Evolutionary conservation across 2,797 vertebrate genomes (phyloP), one percentile per base, ranked within the genome.

Genomic region (Carduelis carduelis): DNA sequence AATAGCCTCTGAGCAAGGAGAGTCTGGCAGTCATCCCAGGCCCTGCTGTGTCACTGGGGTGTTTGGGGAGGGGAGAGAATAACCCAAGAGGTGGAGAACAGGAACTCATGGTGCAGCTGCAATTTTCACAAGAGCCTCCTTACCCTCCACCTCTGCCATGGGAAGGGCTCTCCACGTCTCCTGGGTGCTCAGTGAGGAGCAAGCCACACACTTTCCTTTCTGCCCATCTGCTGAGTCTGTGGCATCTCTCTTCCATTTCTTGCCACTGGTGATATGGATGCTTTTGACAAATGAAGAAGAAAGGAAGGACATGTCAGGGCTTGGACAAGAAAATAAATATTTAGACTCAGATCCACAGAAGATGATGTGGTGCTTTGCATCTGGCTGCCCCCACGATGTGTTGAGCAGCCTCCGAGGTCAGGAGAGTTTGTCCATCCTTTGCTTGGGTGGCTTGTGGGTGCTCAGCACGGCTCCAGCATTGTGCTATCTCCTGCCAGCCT

Each of bases 161-260:
- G 20, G 43, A 64, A 83, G 41, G 57, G 50, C 32, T 59, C 50
- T 69, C 18, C 44, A 15, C 0, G 0, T 18, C 55, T 65, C 6
- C 0, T 28, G 1, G 1, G 14, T 41, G 37, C 44, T 74, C 41
- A 71, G 3, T 0, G 1, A 68, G 14, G 24, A 71, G 59, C 41
- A 71, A 93, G 59, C 46, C 16, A 3, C 23, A 5, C 23, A 5
- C 49, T 60, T 44, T 35, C 28, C 12, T 50, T 76, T 52, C 71
- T 80, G 78, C 34, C 30, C 6, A 2, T 46, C 60, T 82, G 27
- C 26, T 5, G 6, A 32, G 10, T 61, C 34, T 44, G 59, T 44
- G 69, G 14, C 32, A 89, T 52, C 23, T 19, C 28, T n/a, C 65
- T 88, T 47, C 47, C 6, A 1, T 65, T 32, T 61, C 53, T 64